A percentile compares a stretch with the other conserved stretches of the same genome.
Conservation (phyloP, 1,140 invertebrate species). For the Bombus vancouverensis region DNA sequence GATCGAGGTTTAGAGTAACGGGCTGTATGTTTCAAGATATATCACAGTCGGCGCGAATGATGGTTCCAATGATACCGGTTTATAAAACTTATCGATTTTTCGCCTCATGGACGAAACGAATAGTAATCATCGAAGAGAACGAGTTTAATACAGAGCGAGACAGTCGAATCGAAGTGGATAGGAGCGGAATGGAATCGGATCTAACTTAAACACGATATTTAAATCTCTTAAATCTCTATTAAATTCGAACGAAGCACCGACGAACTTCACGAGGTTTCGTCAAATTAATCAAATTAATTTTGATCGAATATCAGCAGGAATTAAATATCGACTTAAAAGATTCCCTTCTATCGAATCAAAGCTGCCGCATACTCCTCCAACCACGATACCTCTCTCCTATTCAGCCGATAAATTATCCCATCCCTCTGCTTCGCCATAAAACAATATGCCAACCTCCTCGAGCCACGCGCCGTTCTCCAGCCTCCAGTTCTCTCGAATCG, state of each 20-base stretch:
- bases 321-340: neutral
- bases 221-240: neutral
- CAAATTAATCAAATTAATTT: neutral
- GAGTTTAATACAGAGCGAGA: too few species aligned
- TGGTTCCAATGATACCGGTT: neutral
- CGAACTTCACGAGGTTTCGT: neutral
- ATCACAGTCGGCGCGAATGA: too few species aligned
- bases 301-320: neutral
- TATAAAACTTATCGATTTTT: too few species aligned
- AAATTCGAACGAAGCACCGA: neutral
- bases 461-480: neutral
- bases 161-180: neutral
- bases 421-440: neutral
- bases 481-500: neutral
- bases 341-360: neutral
- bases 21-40: too few species aligned
- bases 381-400: neutral
- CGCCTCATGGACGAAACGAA: too few species aligned
- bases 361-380: neutral
- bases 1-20: neutral
- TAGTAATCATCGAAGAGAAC: too few species aligned
- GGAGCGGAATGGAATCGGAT: rapidly evolving
- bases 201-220: neutral
- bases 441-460: neutral
- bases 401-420: neutral